Evolutionary conservation across 2,113 vertebrate species (phyloP), one percentile per base, ranked within the genome.

Genomic region (Phrynosoma platyrhinos): DNA sequence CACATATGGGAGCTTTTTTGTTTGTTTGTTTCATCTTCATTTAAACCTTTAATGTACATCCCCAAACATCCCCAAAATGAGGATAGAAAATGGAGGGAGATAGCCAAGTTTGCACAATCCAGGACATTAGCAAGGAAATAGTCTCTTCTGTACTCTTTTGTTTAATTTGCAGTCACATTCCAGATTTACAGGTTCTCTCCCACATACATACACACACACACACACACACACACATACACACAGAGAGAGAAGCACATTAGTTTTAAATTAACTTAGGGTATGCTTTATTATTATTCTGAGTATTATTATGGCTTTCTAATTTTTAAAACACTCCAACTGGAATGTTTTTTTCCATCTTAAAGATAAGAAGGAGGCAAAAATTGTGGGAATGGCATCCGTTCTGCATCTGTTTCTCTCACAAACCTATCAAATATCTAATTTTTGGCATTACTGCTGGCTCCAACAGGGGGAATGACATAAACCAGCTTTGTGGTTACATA

Each of bases 341-440:
- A 98, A 97, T 96, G 96, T 96, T 96, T 16, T 83, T 97, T 97
- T 97, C 96, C 95, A 96, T 96, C 96, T 97, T 97, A 95, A 97
- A 98, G 98, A 98, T 98, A 98, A 98, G 97, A 97, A 96, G 94
- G 95, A 96, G 94, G 94, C 96, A 97, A 83, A 96, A 98, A 97
- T 97, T 97, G 97, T 98, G 97, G 97, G 97, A 98, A 98, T 98
- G 97, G 97, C 97, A 98, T 97, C 95, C 94, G 93, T 95, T 95
- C 96, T 96, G 96, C 97, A 97, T 98, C 98, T 98, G 97, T 97
- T 98, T 97, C 97, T 97, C 97, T 96, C 97, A 96, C 96, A 98
- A 98, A 97, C 96, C 97, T 97, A 98, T 98, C 98, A 97, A 98
- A 98, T 98, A 97, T 97, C 97, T 98, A 97, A 97, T 97, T 97